Evolutionary conservation across 2,113 vertebrate genomes (phyloP).

Genomic region (Ellobius talpinus): DNA sequence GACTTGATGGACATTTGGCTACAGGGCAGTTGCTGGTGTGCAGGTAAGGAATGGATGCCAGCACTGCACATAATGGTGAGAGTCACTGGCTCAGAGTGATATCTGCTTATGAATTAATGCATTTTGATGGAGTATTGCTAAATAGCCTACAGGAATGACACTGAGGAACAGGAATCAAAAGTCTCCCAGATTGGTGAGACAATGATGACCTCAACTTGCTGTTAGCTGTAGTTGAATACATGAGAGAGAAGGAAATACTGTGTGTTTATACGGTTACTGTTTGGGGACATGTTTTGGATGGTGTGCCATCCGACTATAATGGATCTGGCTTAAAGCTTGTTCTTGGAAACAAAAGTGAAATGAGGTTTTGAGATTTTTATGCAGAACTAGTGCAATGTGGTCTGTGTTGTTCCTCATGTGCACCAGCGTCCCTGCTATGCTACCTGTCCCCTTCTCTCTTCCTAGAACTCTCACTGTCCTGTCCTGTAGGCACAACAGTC

Average conservation of each 20-base stretch:
- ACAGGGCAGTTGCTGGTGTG: conserved; percentile 49
- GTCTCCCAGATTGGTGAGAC: conserved; percentile 22
- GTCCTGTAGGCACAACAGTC: background rate
- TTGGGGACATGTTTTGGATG: conserved; percentile 36
- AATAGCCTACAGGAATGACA: conserved; percentile 72
- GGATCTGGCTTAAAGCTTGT: conserved; percentile 54
- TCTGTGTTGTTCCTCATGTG: background rate
- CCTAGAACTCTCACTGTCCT: background rate
- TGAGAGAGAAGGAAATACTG: background rate
- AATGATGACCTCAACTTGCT: conserved; percentile 15
- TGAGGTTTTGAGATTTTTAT: conserved; percentile 54
- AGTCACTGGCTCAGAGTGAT: conserved; percentile 67
- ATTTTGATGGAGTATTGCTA: conserved; percentile 68
- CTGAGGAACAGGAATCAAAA: conserved; percentile 5
- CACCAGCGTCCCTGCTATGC: background rate
- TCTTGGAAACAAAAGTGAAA: conserved; percentile 55
- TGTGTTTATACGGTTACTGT: conserved; percentile 46
- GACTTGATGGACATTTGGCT: conserved; percentile 67
- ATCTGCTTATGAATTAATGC: conserved; percentile 80
- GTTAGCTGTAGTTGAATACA: conserved; percentile 22
- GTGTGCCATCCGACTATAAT: conserved; percentile 43
- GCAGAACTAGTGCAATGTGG: background rate
- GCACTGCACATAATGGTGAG: conserved; percentile 34
- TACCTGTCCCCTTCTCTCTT: background rate
- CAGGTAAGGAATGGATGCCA: conserved; percentile 62